phyloP scores from a whole-genome alignment of 2,888 invertebrate species.

The Vesta saturnalis region DNA sequence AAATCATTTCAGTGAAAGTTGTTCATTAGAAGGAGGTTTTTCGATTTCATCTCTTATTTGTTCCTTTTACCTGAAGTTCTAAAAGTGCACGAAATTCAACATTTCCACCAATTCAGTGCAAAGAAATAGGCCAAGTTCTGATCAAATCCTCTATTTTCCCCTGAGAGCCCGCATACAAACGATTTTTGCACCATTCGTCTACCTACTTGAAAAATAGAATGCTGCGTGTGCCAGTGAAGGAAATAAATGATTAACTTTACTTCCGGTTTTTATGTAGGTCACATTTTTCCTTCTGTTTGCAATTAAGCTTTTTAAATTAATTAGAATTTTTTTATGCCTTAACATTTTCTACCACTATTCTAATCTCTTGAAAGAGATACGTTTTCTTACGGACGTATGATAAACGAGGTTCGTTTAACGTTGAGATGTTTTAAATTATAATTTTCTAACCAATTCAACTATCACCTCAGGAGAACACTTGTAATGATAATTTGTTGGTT shows the following conservation, averaged over 20 bases:
- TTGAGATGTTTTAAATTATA: too few species aligned
- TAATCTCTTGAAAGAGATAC: too few species aligned
- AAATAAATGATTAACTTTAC: slow-evolving; percentile 25
- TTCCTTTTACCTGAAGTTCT: slow-evolving; percentile 30
- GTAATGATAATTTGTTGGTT: too few species aligned
- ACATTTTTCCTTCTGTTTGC: background rate
- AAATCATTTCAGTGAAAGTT: background rate
- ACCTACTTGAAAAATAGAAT: slow-evolving; percentile 34
- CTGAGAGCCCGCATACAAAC: slow-evolving; percentile 32
- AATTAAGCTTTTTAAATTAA: background rate
- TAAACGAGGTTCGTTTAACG: too few species aligned
- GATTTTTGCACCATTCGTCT: slow-evolving; percentile 32
- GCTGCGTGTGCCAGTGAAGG: slow-evolving; percentile 28
- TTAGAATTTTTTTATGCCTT: too few species aligned
- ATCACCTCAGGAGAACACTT: too few species aligned
- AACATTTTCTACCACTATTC: too few species aligned
- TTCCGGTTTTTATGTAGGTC: slow-evolving; percentile 23
- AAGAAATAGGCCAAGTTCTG: slow-evolving; percentile 39
- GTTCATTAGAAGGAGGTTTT: slow-evolving; percentile 17
- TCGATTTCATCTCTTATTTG: slow-evolving; percentile 31
- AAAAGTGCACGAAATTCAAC: slow-evolving; percentile 27
- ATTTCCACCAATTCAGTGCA: slow-evolving; percentile 28
- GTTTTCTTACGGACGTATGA: too few species aligned
- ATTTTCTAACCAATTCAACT: too few species aligned
- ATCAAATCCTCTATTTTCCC: slow-evolving; percentile 34